These are phyloP conservation scores for Pristionchus maxplancki DNA, from an alignment of 2,888 invertebrate genomes.

Conservation along the genomic window DNA sequence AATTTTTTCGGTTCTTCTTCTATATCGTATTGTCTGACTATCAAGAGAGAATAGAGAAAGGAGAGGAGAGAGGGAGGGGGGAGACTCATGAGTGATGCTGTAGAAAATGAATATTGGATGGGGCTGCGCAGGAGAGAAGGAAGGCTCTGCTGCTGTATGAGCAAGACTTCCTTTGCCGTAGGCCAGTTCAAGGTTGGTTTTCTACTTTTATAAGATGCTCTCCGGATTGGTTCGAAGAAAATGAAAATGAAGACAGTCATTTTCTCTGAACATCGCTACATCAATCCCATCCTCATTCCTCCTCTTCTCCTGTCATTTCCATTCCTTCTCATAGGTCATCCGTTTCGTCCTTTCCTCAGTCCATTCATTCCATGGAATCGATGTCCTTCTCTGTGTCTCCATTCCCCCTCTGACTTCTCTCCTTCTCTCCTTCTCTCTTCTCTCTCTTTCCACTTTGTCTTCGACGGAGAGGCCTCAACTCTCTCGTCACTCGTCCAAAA, in stretches of 20 bases:
- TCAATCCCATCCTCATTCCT: background rate
- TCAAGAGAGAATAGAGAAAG: background rate
- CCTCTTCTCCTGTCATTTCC: background rate
- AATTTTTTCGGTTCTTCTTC: background rate
- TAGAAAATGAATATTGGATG: slow-evolving; percentile 39
- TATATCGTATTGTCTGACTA: background rate
- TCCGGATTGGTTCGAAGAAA: no score
- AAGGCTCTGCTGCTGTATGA: no score
- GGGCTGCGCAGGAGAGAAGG: background rate
- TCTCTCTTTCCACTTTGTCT: slow-evolving; percentile 49
- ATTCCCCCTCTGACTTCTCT: background rate
- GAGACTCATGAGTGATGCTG: slow-evolving; percentile 8
- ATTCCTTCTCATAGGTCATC: slow-evolving; percentile 43
- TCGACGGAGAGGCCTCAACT: slow-evolving; percentile 14
- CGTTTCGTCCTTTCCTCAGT: background rate
- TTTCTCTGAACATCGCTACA: no score
- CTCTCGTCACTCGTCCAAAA: slow-evolving; percentile 34
- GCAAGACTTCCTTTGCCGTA: background rate
- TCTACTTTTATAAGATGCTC: no score
- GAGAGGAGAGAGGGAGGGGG: background rate
- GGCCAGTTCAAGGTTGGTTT: no score
- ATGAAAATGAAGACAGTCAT: no score
- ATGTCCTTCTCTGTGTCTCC: slow-evolving; percentile 34
- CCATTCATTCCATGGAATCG: slow-evolving; percentile 15
- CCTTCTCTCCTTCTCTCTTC: slow-evolving; percentile 48